Conservation (phyloP, 1,140 invertebrate species). For the Diachasmimorpha longicaudata region DNA sequence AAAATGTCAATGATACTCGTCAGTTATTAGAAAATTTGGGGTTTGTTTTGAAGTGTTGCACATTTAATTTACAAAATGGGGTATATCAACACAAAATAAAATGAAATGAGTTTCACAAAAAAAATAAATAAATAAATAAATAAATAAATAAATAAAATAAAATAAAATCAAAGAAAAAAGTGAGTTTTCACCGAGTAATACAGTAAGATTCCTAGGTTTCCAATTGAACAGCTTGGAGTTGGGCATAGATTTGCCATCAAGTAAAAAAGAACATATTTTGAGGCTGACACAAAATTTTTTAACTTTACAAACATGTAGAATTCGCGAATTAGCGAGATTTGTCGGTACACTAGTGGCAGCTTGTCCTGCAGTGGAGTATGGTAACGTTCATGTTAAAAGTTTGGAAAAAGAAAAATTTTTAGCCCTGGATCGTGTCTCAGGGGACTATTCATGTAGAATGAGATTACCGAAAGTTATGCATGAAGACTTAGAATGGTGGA, state of each 20-base stretch:
- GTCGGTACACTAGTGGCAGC: not conserved
- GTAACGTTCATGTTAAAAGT: not conserved
- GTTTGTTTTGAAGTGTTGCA: not conserved
- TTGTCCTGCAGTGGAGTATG: not conserved
- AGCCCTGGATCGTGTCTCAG: not conserved
- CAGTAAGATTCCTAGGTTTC: not conserved
- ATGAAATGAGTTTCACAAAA: no score
- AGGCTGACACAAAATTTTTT: not conserved
- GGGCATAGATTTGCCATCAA: not conserved
- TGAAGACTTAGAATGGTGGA: not conserved
- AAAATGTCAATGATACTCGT: not conserved
- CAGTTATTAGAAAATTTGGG: not conserved
- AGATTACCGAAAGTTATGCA: not conserved
- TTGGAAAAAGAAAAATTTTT: not conserved
- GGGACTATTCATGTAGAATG: not conserved
- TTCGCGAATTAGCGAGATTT: not conserved
- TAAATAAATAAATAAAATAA: no score
- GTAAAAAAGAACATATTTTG: not conserved
- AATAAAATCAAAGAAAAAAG: not conserved
- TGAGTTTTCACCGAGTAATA: not conserved
- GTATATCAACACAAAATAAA: no score
- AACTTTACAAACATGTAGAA: not conserved
- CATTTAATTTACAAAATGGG: no score
- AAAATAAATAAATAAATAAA: no score
- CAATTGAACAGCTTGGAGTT: not conserved